phyloP scores from a whole-genome alignment of 2,888 invertebrate genomes.

The Vanessa cardui region DNA sequence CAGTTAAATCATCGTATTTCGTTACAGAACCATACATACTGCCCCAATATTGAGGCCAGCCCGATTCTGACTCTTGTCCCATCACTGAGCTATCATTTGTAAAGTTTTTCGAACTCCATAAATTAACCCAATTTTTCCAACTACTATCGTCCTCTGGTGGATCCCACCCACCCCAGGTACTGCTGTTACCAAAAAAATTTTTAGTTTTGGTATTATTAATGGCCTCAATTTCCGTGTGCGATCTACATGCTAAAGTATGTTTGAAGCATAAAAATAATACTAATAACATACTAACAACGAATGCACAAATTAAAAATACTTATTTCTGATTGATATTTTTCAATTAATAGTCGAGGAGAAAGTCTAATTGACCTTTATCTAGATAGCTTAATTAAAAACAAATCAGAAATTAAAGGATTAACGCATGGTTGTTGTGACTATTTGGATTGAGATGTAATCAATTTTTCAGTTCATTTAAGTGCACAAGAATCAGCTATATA shows the following conservation, averaged over 20 bases:
- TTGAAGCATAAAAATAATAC: not conserved
- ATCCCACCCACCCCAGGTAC: conserved; percentile 29
- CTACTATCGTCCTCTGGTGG: conserved; percentile 12
- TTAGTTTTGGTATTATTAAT: not conserved
- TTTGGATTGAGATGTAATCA: not conserved
- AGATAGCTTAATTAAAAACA: too few relatives aligned
- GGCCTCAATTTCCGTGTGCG: not conserved
- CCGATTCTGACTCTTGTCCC: conserved; percentile 17
- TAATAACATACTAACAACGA: not conserved
- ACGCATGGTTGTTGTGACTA: not conserved
- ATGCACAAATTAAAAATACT: not conserved
- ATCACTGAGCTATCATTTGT: conserved; percentile 27
- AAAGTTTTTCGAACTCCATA: conserved; percentile 11
- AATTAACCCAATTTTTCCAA: conserved; percentile 27
- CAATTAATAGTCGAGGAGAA: not conserved
- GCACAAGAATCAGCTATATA: not conserved
- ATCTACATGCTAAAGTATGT: not conserved
- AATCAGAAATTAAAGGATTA: not conserved
- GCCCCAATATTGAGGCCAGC: conserved; percentile 33
- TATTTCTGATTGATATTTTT: not conserved
- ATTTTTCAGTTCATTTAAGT: not conserved
- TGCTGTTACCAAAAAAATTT: not conserved
- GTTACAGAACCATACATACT: conserved; percentile 16
- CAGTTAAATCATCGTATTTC: not conserved
- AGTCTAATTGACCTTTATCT: not conserved